phyloP scores from a whole-genome alignment of 2,888 invertebrate species.

The Sylvicola fuscatus region DNA sequence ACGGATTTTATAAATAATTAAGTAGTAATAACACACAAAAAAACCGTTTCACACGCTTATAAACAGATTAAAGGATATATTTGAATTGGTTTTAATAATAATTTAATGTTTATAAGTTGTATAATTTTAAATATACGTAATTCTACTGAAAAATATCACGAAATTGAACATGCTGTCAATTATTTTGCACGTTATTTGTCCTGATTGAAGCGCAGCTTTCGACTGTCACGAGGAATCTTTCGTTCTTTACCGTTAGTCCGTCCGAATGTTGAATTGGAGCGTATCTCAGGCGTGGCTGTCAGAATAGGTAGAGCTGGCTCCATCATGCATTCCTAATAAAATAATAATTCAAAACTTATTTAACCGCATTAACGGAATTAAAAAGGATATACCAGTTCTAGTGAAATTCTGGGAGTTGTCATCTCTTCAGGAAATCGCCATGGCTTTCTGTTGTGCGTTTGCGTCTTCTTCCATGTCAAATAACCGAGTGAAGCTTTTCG shows the following conservation, averaged over 20 bases:
- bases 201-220: slow-evolving; percentile 1
- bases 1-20: no score
- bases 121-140: no score
- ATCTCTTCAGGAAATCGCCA: slow-evolving; percentile 81
- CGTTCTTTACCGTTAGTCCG: background rate
- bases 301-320: background rate
- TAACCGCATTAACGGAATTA: background rate
- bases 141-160: slow-evolving; percentile 3
- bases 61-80: no score
- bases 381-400: slow-evolving; percentile 28
- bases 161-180: slow-evolving; percentile 1
- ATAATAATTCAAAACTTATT: background rate
- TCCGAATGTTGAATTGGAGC: background rate
- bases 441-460: slow-evolving; percentile 58
- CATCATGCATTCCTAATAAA: background rate
- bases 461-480: slow-evolving; percentile 55
- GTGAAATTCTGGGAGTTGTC: slow-evolving; percentile 42
- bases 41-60: no score
- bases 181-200: background rate
- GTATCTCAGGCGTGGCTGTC: background rate
- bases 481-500: slow-evolving; percentile 68
- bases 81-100: no score
- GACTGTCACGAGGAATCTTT: slow-evolving; percentile 3
- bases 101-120: no score
- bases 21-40: no score